Base-by-base conservation (phyloP, 2,797 vertebrate species). In the Fistularia tabacaria region DNA sequence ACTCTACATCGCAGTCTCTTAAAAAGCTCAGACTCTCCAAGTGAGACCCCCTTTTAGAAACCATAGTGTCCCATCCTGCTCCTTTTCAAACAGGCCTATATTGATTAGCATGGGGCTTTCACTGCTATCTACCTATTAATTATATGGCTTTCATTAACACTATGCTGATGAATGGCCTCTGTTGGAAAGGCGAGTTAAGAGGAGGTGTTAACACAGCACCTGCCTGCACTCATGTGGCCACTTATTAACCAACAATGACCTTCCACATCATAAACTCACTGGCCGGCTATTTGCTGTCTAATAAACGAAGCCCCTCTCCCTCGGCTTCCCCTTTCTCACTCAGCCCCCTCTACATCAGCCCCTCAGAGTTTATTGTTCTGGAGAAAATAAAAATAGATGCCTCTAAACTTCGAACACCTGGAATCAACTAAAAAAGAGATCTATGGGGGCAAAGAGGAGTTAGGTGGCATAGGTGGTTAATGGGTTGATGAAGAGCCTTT, bases 161-260 rank as follows among this genome's bases (percentile, higher is more conserved):
- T 14, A 66, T 55, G 73, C 84, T 86, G 86, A 90, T 91, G 90
- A 92, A 90, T 90, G 89, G 86, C 74, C 81, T 78, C 82, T 80
- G 79, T 77, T 85, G 75, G 79, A 83, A 84, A 80, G 84, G 80
- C 77, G 79, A 80, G 86, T 89, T 82, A 89, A 90, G 89, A 88
- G 87, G 84, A 91, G 89, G 90, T 91, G 90, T 91, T 92, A 92
- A 92, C 90, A 90, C 85, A 89, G 88, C 89, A 92, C 90, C 90
- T 91, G 90, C 85, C 86, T 87, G 83, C 90, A 90, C 88, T 92
- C 90, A 88, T 89, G 84, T 85, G 83, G 89, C 83, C 88, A 91
- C 90, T 91, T 91, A 92, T 91, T 92, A 91, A 91, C 90, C 89
- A 92, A 90, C 90, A 90, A 90, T 92, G 90, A 92, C 90, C 91